phyloP scores from a whole-genome alignment of 2,888 invertebrate genomes.

The Stictocephala bisonia region DNA sequence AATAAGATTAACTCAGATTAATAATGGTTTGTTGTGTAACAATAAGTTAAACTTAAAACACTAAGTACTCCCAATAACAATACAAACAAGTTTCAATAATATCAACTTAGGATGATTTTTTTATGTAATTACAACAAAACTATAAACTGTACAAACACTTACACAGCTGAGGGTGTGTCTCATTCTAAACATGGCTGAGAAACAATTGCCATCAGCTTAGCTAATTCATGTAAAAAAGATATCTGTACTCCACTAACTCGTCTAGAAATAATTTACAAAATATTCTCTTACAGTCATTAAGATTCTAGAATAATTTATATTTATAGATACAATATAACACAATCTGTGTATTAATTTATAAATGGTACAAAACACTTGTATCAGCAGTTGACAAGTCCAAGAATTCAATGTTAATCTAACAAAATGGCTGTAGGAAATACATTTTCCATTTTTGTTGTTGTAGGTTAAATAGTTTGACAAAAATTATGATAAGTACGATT shows the following conservation, averaged over 20 bases:
- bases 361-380: slow-evolving; percentile 28
- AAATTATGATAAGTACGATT: not conserved
- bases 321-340: slow-evolving; percentile 15
- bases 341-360: slow-evolving; percentile 11
- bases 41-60: slow-evolving; percentile 13
- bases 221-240: no score
- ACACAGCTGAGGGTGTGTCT: no score
- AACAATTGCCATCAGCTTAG: no score
- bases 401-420: no score
- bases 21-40: no score
- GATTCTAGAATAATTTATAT: slow-evolving; percentile 16
- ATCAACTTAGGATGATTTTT: slow-evolving; percentile 11
- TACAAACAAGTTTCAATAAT: slow-evolving; percentile 12
- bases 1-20: no score
- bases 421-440: no score
- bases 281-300: not conserved
- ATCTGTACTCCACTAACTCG: no score
- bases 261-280: slow-evolving; percentile 6
- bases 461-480: not conserved
- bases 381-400: slow-evolving; percentile 44
- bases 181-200: no score
- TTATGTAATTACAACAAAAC: slow-evolving; percentile 11
- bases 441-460: no score
- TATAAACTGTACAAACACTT: slow-evolving; percentile 6
- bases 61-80: slow-evolving; percentile 41